These are phyloP conservation scores for Nycticorax nycticorax DNA, from an alignment of 2,113 vertebrate genomes.

Conservation along the genomic window DNA sequence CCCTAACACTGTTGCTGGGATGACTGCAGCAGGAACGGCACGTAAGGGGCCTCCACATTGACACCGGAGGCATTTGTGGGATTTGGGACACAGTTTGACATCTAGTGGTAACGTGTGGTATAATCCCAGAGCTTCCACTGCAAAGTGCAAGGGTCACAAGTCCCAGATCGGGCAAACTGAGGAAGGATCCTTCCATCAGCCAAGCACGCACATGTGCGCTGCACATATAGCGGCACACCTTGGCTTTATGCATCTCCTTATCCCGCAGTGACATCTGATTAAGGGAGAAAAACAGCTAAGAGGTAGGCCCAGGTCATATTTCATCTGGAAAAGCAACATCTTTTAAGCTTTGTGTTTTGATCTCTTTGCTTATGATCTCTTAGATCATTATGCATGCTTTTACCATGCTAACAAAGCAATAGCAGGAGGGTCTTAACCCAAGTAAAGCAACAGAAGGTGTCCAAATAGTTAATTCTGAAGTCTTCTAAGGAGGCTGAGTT, in stretches of 20 bases:
- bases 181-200: not conserved
- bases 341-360: not conserved
- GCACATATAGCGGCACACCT: not conserved
- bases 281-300: not conserved
- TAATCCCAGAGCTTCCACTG: not conserved
- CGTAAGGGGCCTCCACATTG: not conserved
- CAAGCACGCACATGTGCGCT: rapidly evolving
- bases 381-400: not conserved
- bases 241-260: not conserved
- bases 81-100: conserved; percentile 61
- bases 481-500: not conserved
- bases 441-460: not conserved
- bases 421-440: not conserved
- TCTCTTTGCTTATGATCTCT: not conserved
- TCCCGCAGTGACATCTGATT: not conserved
- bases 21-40: not conserved
- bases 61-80: not conserved
- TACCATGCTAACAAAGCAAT: not conserved
- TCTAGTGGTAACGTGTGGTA: conserved; percentile 58
- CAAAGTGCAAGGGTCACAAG: not conserved
- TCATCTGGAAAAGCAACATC: not conserved
- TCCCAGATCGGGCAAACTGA: rapidly evolving
- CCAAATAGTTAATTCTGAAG: not conserved
- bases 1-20: not conserved
- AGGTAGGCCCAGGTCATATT: not conserved